These are phyloP conservation scores for Spea bombifrons DNA, from an alignment of 2,113 vertebrate genomes.

Conservation along the genomic window DNA sequence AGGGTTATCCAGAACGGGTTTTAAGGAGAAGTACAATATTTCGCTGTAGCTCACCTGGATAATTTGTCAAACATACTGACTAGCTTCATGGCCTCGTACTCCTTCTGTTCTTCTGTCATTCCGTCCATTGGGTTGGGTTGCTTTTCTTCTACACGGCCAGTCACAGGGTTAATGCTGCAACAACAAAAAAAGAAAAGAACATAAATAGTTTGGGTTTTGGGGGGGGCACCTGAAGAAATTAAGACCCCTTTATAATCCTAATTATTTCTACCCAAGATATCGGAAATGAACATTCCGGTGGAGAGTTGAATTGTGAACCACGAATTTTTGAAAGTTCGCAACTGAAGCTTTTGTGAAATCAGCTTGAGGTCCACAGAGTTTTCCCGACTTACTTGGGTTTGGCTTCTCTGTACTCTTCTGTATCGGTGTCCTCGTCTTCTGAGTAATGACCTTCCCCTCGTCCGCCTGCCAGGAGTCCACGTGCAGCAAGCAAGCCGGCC, in stretches of 20 bases:
- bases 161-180: slow-evolving; percentile 70
- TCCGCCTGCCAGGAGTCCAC: slow-evolving; percentile 62
- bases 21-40: too few relatives aligned
- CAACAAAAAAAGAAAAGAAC: not conserved
- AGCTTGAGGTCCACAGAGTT: too few relatives aligned
- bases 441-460: slow-evolving; percentile 60
- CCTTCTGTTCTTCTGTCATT: slow-evolving; percentile 76
- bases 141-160: slow-evolving; percentile 69
- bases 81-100: slow-evolving; percentile 69
- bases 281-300: too few relatives aligned
- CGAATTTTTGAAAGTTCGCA: too few relatives aligned
- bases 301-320: too few relatives aligned
- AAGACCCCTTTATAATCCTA: too few relatives aligned
- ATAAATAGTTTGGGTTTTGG: too few relatives aligned
- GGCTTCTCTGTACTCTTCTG: slow-evolving; percentile 71
- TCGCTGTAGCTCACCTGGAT: slow-evolving; percentile 24
- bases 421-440: slow-evolving; percentile 74
- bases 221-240: too few relatives aligned
- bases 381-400: slow-evolving; percentile 50
- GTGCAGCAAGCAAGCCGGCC: slow-evolving; percentile 70
- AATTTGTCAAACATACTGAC: slow-evolving; percentile 68
- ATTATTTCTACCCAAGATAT: too few relatives aligned
- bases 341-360: too few relatives aligned
- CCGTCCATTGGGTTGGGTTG: slow-evolving; percentile 73
- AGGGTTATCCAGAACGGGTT: too few relatives aligned